These are phyloP conservation scores for Cyphomyrus discorhynchus DNA, from an alignment of 2,113 vertebrate genomes.

Conservation along the genomic window DNA sequence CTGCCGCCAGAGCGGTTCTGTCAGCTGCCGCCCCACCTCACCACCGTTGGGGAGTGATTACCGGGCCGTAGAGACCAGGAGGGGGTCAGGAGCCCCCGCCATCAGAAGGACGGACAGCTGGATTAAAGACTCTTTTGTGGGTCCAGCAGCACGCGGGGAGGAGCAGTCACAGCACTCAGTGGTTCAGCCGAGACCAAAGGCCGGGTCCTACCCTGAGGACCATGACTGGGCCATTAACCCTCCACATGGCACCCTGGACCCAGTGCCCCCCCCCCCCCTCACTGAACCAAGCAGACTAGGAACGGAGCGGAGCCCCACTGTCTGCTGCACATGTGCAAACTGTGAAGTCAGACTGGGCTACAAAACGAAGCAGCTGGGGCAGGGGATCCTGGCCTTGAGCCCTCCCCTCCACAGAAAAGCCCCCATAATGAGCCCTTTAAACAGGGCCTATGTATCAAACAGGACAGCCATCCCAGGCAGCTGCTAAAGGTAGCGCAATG, in stretches of 20 bases:
- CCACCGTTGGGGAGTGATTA: not conserved
- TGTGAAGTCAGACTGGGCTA: not conserved
- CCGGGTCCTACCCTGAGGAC: not conserved
- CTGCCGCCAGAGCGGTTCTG: not conserved
- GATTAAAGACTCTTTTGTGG: not conserved
- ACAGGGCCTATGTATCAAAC: slow-evolving; percentile 45
- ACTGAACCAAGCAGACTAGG: not conserved
- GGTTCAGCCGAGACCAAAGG: not conserved
- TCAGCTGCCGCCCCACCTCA: not conserved
- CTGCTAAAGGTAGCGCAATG: slow-evolving; percentile 53
- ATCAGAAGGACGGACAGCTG: not conserved
- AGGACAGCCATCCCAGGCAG: slow-evolving; percentile 39
- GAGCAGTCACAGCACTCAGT: not conserved
- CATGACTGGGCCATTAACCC: not conserved
- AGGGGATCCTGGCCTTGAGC: slow-evolving; percentile 39
- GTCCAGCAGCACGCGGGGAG: not conserved
- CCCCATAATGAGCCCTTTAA: slow-evolving; percentile 43
- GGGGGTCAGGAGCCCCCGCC: not conserved
- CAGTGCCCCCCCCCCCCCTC: not conserved
- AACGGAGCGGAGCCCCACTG: not conserved
- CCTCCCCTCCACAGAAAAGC: slow-evolving; percentile 27
- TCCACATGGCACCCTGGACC: not conserved
- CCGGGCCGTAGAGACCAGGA: not conserved
- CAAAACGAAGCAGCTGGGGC: slow-evolving; percentile 23
- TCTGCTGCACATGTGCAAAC: not conserved